Base-by-base conservation (phyloP, 2,797 vertebrate species). In the Limnodromus scolopaceus region DNA sequence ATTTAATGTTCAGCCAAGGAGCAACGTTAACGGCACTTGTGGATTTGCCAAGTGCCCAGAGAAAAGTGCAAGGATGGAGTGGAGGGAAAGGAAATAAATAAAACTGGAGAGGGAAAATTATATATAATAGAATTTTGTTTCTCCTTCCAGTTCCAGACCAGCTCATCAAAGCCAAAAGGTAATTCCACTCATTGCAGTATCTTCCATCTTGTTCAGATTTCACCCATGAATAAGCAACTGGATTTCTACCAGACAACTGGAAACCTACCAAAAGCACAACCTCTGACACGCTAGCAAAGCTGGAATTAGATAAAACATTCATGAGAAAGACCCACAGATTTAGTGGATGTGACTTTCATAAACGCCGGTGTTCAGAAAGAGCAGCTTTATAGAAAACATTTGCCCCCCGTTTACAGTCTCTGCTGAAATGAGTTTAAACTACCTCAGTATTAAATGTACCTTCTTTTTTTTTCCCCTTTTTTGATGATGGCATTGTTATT, bases 251-350 rank as follows among this genome's bases (percentile, higher is more conserved):
- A 91, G 71, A 93, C 80, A 80, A 84, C 46, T 87, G 82, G 95
- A 97, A 87, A 63, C 6, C 27, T 76, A 90, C 82, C 93, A 93
- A 89, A 76, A 84, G 79, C 71, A 75, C 60, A 95, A 88, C 19
- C 53, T 89, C 39, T 82, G 87, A 66, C 19, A 3, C 39, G 18
- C 72, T 83, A 89, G 84, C 41, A 96, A 96, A 96, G 85, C 76
- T 85, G 93, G 95, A 97, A 80, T 88, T 91, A 91, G 82, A 96
- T 94, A 96, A 96, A 95, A 95, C 72, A 89, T 76, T 72, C 63
- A 88, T 3, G 2, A 95, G 96, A 96, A 69, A 93, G 64, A 88
- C 78, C 43, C 75, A 91, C 70, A 88, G 83, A 92, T 78, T 97
- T 95, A 94, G 85, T 88, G 76, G 83, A 87, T 74, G 86, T 77